Conservation (phyloP, 2,113 vertebrate genomes). For the Sapayoa aenigma region DNA sequence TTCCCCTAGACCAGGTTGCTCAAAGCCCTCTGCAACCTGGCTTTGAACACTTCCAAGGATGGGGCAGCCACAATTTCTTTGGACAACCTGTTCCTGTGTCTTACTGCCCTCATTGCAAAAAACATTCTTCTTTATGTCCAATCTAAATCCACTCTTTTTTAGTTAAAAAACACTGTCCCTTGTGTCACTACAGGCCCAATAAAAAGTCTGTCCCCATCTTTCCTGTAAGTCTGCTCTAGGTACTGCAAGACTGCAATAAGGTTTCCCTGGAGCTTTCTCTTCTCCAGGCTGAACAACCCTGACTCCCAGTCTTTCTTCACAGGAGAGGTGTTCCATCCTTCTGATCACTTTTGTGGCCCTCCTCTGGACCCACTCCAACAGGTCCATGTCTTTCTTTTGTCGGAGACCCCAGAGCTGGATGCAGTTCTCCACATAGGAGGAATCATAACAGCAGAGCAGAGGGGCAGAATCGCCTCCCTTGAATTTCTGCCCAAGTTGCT, state of each 20-base stretch:
- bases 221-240: not conserved
- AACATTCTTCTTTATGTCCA: not conserved
- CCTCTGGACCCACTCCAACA: not conserved
- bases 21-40: not conserved
- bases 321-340: not conserved
- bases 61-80: not conserved
- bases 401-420: not conserved
- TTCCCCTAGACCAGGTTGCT: not conserved
- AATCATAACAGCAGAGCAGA: not conserved
- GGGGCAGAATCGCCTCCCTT: not conserved
- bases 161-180: not conserved
- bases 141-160: not conserved
- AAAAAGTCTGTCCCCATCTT: not conserved
- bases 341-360: not conserved
- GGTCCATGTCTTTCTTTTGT: rapidly evolving
- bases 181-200: not conserved
- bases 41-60: not conserved
- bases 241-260: not conserved
- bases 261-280: not conserved
- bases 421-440: not conserved
- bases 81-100: not conserved
- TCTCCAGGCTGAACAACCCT: not conserved
- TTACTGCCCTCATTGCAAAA: not conserved
- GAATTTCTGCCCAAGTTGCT: not conserved
- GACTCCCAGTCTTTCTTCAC: too few species aligned